Percentiles rank a stretch among this genome's conserved stretches.
Conservation (phyloP, 2,888 invertebrate species). For the Ashinkailepas kermadecensis region DNA sequence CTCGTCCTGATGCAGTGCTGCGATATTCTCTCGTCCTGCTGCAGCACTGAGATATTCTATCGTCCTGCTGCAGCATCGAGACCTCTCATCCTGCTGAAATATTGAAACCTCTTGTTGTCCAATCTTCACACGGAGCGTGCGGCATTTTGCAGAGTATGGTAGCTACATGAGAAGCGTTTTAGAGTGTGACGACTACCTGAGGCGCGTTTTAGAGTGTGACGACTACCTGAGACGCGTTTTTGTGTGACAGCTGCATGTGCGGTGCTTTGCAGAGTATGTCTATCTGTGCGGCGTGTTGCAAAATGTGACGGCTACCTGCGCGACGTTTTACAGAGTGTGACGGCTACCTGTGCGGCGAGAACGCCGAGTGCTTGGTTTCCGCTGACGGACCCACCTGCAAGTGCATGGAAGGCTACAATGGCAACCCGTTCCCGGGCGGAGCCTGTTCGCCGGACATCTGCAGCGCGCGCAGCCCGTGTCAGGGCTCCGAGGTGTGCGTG, state of each 20-base stretch:
- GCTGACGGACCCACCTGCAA: slow-evolving; percentile 78
- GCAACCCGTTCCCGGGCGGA: slow-evolving; percentile 88
- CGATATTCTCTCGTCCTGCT: too few relatives aligned
- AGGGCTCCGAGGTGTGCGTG: slow-evolving; percentile 70
- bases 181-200: slow-evolving; percentile 40
- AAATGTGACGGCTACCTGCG: too few relatives aligned
- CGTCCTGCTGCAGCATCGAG: too few relatives aligned
- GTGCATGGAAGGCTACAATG: slow-evolving; percentile 74
- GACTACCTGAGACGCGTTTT: background rate
- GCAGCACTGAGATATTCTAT: too few relatives aligned
- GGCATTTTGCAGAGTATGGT: too few relatives aligned
- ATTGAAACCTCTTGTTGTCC: too few relatives aligned
- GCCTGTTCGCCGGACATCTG: slow-evolving; percentile 73
- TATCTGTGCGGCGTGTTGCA: too few relatives aligned
- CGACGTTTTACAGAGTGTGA: slow-evolving; percentile 36
- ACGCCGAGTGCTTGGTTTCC: slow-evolving; percentile 61
- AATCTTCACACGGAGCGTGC: too few relatives aligned
- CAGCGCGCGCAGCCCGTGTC: slow-evolving; percentile 66
- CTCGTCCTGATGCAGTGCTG: too few relatives aligned
- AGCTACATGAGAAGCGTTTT: background rate
- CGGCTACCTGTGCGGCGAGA: slow-evolving; percentile 39
- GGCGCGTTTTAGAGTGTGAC: slow-evolving; percentile 34
- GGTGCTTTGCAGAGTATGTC: slow-evolving; percentile 30
- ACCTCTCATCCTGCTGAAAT: too few relatives aligned
- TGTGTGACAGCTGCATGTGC: slow-evolving; percentile 40